A percentile compares a stretch with the other conserved stretches of the same genome.
phyloP scores from a whole-genome alignment of 1,140 invertebrate species.

The Thaumetopoea pityocampa region DNA sequence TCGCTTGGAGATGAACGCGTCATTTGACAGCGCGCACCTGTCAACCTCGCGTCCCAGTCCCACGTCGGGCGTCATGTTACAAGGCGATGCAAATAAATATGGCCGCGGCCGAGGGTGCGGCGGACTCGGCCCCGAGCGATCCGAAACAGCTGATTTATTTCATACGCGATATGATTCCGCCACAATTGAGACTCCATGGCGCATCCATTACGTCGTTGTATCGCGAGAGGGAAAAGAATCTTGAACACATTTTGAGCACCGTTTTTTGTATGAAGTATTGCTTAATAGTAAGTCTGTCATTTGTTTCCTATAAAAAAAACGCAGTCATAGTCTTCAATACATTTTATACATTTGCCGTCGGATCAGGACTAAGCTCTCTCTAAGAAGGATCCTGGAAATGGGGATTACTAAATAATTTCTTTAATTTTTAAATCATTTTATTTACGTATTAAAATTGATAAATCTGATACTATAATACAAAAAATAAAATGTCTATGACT shows the following conservation, averaged over 20 bases:
- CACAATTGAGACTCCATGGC: conserved; percentile 48
- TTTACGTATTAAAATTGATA: too few species aligned
- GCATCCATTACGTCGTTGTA: conserved; percentile 22
- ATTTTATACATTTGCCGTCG: too few species aligned
- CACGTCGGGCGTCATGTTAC: conserved; percentile 52
- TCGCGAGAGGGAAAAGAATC: conserved; percentile 10
- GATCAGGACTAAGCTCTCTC: too few species aligned
- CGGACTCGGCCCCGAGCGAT: conserved; percentile 49
- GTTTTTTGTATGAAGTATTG: too few species aligned
- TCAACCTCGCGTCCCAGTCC: conserved; percentile 61
- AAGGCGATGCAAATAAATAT: conserved; percentile 67
- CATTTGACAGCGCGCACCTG: conserved; percentile 52
- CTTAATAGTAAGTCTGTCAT: too few species aligned
- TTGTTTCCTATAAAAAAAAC: too few species aligned
- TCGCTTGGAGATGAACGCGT: conserved; percentile 33
- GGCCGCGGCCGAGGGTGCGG: conserved; percentile 54
- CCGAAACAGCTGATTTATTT: conserved; percentile 61
- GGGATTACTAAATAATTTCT: too few species aligned
- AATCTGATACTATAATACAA: too few species aligned
- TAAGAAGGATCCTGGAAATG: too few species aligned
- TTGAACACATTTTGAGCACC: conserved; percentile 10
- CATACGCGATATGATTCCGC: conserved; percentile 61
- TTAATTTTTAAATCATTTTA: too few species aligned
- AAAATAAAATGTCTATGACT: too few species aligned
- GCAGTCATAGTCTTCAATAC: too few species aligned